phyloP scores from a whole-genome alignment of 2,113 vertebrate genomes.

The Mirounga angustirostris region DNA sequence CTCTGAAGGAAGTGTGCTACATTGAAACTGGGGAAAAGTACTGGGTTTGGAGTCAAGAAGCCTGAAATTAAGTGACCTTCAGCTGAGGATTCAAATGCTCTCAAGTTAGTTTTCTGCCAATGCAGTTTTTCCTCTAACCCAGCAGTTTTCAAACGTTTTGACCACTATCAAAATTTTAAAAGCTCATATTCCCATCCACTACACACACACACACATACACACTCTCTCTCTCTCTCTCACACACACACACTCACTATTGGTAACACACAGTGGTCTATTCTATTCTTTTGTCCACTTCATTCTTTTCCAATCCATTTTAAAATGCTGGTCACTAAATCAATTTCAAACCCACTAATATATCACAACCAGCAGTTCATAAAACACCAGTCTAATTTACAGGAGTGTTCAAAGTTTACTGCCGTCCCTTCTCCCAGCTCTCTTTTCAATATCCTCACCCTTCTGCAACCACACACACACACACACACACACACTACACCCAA shows the following conservation, averaged over 20 bases:
- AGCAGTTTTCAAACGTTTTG: conserved; percentile 2
- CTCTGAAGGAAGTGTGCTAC: background rate
- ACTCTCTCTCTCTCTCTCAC: background rate
- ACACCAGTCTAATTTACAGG: background rate
- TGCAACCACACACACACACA: background rate
- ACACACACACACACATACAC: background rate
- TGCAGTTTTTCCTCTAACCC: background rate
- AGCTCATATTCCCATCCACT: background rate
- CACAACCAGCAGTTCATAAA: conserved; percentile 15
- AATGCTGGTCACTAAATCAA: background rate
- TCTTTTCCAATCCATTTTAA: conserved; percentile 32
- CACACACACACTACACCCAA: background rate
- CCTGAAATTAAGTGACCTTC: background rate
- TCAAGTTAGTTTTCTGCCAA: background rate
- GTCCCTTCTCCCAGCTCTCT: background rate
- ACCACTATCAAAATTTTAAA: background rate
- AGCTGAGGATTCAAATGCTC: background rate
- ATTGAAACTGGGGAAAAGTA: background rate
- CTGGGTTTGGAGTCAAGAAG: background rate
- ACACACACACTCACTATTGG: too few species aligned
- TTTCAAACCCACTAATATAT: conserved; percentile 12
- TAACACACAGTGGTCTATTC: background rate
- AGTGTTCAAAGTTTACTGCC: background rate
- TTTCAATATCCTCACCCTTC: background rate
- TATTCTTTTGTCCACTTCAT: background rate